Evolutionary conservation across 2,888 invertebrate species (phyloP).

Genomic region (Timandra comae): DNA sequence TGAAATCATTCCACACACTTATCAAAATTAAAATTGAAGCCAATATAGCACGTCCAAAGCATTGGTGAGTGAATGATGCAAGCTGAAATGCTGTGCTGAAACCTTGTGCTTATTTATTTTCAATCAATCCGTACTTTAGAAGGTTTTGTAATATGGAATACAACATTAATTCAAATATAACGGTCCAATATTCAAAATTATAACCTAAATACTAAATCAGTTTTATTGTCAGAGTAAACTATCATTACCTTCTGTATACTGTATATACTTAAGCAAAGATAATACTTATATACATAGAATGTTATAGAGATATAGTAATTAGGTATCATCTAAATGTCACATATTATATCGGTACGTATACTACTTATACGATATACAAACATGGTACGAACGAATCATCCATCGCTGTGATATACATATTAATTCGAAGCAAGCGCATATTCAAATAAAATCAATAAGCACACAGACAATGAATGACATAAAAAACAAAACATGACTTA

Average conservation of each 20-base stretch:
- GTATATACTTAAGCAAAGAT: no score
- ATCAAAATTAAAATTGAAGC: slow-evolving; percentile 27
- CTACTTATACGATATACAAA: slow-evolving; percentile 4
- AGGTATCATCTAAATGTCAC: no score
- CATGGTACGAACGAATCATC: slow-evolving; percentile 5
- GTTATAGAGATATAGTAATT: no score
- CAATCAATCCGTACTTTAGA: no score
- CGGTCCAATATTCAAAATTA: no score
- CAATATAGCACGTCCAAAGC: slow-evolving; percentile 43
- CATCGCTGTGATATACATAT: slow-evolving; percentile 21
- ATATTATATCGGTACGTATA: slow-evolving; percentile 2
- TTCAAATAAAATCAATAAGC: slow-evolving; percentile 59
- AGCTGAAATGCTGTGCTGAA: slow-evolving; percentile 43
- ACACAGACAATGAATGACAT: slow-evolving; percentile 74
- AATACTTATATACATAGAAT: no score
- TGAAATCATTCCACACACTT: slow-evolving; percentile 21
- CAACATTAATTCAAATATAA: no score
- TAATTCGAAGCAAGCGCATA: slow-evolving; percentile 67
- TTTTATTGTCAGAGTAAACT: no score
- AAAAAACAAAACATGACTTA: slow-evolving; percentile 76
- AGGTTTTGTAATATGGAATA: no score
- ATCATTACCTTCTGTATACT: no score
- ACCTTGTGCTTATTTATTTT: slow-evolving; percentile 12
- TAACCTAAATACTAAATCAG: no score
- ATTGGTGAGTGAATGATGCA: slow-evolving; percentile 45